Evolutionary conservation across 2,113 vertebrate species (phyloP).

Genomic region (Siphamia tubifer): DNA sequence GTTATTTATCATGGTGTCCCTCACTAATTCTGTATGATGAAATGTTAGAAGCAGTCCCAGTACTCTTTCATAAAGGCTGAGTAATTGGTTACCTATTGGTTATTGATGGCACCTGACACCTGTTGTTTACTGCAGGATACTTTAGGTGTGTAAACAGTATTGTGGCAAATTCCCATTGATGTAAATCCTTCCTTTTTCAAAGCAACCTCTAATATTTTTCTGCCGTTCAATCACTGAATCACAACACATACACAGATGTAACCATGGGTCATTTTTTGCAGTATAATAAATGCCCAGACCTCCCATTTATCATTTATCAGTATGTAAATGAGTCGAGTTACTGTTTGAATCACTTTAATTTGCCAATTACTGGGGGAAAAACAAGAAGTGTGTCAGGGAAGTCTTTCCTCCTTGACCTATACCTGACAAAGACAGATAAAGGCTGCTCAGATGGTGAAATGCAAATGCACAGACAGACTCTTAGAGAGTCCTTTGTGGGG

Average conservation of each 20-base stretch:
- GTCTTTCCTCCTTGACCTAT: neutral
- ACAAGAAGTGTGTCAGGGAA: neutral
- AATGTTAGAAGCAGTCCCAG: neutral
- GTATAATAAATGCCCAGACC: neutral
- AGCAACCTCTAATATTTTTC: neutral
- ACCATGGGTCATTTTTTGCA: neutral
- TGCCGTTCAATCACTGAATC: constrained; percentile 3
- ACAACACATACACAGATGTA: neutral
- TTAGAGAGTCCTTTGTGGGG: constrained; percentile 22
- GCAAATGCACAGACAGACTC: neutral
- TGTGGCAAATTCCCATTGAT: neutral
- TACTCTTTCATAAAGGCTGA: neutral
- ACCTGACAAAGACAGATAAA: neutral
- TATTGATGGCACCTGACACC: constrained; percentile 22
- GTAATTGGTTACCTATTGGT: constrained; percentile 20
- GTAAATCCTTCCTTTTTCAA: neutral
- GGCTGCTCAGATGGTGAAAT: neutral
- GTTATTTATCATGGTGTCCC: no score
- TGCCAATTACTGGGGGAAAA: constrained; percentile 1
- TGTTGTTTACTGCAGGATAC: neutral
- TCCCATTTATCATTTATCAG: constrained; percentile 10
- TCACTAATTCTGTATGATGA: no score
- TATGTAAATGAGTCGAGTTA: constrained; percentile 9
- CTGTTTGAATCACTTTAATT: constrained; percentile 1
- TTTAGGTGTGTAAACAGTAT: neutral